These are phyloP conservation scores for Theristicus caerulescens DNA, from an alignment of 2,113 vertebrate genomes.

Conservation along the genomic window DNA sequence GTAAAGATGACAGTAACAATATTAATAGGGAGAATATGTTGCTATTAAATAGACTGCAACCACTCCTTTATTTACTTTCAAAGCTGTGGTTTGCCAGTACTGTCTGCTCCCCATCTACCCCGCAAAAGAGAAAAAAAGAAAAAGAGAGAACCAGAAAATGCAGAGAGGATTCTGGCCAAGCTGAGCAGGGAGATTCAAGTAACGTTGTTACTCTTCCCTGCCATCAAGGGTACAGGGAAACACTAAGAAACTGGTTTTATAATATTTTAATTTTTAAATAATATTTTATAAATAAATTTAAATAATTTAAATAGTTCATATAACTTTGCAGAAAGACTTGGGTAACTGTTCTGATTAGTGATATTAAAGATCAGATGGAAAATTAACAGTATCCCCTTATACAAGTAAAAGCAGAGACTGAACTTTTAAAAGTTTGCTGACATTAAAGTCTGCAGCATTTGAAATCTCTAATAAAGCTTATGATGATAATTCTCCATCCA, in stretches of 20 bases:
- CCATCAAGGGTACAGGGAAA: neutral
- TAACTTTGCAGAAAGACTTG: neutral
- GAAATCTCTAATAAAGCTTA: conserved; percentile 38
- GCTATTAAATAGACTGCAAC: neutral
- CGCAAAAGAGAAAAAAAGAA: neutral
- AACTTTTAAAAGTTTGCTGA: neutral
- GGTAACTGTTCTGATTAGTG: neutral
- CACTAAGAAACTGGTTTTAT: neutral
- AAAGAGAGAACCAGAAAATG: neutral
- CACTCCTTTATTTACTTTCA: neutral
- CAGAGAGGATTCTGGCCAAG: neutral
- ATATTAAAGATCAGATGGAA: neutral
- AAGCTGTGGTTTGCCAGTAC: neutral
- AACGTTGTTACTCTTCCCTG: neutral
- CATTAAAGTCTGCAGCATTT: neutral
- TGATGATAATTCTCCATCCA: conserved; percentile 1
- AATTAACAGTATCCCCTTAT: neutral
- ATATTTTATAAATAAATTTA: neutral
- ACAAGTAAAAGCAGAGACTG: neutral
- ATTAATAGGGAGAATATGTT: neutral
- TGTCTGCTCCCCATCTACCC: neutral
- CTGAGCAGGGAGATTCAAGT: neutral
- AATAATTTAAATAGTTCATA: neutral
- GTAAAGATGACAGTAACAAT: neutral
- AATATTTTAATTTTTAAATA: neutral